Evolutionary conservation across 2,797 vertebrate species (phyloP).

Genomic region (Peromyscus attwateri): DNA sequence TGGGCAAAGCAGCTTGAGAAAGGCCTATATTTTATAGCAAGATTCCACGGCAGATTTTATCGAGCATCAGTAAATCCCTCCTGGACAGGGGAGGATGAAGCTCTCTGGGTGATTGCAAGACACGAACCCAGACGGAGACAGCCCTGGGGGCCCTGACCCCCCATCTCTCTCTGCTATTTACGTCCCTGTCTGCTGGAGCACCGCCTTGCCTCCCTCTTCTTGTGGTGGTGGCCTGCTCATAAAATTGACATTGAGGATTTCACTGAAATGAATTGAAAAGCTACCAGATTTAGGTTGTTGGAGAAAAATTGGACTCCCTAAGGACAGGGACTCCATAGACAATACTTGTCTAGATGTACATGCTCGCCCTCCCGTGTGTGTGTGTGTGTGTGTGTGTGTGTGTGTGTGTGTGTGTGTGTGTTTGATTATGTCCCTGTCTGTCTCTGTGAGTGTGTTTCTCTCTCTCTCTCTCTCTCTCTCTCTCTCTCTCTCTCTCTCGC

Average conservation of each 20-base stretch:
- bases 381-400: not conserved
- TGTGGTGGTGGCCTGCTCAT: not conserved
- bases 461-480: no score
- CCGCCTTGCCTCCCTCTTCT: not conserved
- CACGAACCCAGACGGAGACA: not conserved
- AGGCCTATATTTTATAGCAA: constrained; percentile 65
- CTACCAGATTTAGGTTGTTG: not conserved
- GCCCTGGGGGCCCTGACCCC: not conserved
- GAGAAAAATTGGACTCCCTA: not conserved
- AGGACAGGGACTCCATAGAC: no score
- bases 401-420: not conserved
- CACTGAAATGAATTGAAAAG: not conserved
- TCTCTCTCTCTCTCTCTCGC: no score
- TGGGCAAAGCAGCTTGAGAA: constrained; percentile 18
- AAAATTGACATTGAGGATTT: not conserved
- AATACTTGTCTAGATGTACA: not conserved
- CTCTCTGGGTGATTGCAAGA: not conserved
- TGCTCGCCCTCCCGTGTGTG: not conserved
- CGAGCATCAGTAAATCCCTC: constrained; percentile 62
- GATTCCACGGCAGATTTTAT: constrained; percentile 67
- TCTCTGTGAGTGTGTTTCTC: no score
- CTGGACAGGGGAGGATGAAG: not conserved
- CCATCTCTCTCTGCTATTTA: constrained; percentile 26
- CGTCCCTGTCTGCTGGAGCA: accelerated
- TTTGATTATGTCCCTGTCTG: not conserved